Base-by-base conservation (phyloP, 2,797 vertebrate genomes). In the Gadopsis marmoratus region DNA sequence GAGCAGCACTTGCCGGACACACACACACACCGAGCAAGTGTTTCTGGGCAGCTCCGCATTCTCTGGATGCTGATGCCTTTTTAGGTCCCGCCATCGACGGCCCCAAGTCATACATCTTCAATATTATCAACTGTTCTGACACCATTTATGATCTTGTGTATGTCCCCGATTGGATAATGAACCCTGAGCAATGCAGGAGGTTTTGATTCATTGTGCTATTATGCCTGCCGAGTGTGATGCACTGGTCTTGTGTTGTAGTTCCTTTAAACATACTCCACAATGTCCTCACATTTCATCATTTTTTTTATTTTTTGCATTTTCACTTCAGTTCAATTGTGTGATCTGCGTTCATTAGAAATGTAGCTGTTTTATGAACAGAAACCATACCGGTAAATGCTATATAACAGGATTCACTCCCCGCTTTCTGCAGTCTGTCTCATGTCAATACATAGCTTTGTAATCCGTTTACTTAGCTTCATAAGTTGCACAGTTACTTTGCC, bases 41-140 rank as follows among this genome's bases (percentile, higher is more conserved):
- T 89, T 84, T 88, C 79, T 82, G 61, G 78, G 75, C 65, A 89
- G 74, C 56, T 50, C 72, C 0, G 41, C 83, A 91, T 91, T 92
- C 86, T 64, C 67, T 0, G 65, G 33, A 91, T 86, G 78, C 79
- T 83, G 37, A 64, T 50, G 55, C 54, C 67, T 80, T 74, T 88
- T 84, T 82, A 29, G 65, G 74, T 51, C 72, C 33, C 33, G 6
- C 37, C 48, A 50, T 50, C 14, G 31, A 17, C 47, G 51, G 8
- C 26, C 43, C 3, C 4, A 8, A 21, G 33, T n/a, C 64, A 41
- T 50, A 3, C n/a, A 64, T 81, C 47, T 33, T 19, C 26, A 19
- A 19, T 64, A 63, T n/a, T 19, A 64, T 79, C 39, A 77, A 67
- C 64, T 7, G 4, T 33, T 68, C 47, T 41, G 71, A 78, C 55